Base-by-base conservation (phyloP, 1,140 invertebrate species). In the Psix sp. region DNA sequence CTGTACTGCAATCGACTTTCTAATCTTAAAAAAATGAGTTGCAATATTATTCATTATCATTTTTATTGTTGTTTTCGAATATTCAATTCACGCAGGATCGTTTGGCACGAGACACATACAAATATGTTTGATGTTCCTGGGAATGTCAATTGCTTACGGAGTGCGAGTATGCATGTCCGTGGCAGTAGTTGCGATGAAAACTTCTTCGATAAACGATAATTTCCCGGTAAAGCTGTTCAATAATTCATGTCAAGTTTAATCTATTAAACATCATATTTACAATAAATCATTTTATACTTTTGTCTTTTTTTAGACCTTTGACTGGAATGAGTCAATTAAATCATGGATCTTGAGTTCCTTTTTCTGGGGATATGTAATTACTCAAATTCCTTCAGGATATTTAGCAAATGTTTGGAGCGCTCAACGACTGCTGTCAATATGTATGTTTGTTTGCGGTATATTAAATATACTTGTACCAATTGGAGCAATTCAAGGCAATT, bases 341-440 rank as follows among this genome's bases (percentile, higher is more conserved):
- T 89, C 91, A 2, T 77, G 88, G 11, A 86, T 93, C 4, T 82
- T 93, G 10, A 91, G 91, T 29, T 88, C 91, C 0, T 93, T 93
- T 76, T 93, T 93, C 76, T 93, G 92, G 88, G 92, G 92, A 0
- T 93, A 93, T 78, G 88, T 91, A 3, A 38, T 87, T 9, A 92
- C 88, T 72, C 92, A 91, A 73, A 77, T 91, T 51, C 89, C 89
- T 4, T 88, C 88, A 0, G 90, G 90, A 3, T 89, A 88, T 42
- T 38, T 91, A 6, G 88, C 89, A 0, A 81, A 77, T 39, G 59
- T 76, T 11, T 88, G 88, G 80, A 90, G 90, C 39, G 90, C 89
- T 0, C 90, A 90, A 43, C 85, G 83, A 29, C 80, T 93, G 3
- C 89, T 93, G 24, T 88, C 89, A 1, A 62, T 88, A 29, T 91